A percentile compares a stretch with the other conserved stretches of the same genome.
These are phyloP conservation scores for Porites evermanni DNA, from an alignment of 92 coral and sea anemone species.

Conservation along the genomic window DNA sequence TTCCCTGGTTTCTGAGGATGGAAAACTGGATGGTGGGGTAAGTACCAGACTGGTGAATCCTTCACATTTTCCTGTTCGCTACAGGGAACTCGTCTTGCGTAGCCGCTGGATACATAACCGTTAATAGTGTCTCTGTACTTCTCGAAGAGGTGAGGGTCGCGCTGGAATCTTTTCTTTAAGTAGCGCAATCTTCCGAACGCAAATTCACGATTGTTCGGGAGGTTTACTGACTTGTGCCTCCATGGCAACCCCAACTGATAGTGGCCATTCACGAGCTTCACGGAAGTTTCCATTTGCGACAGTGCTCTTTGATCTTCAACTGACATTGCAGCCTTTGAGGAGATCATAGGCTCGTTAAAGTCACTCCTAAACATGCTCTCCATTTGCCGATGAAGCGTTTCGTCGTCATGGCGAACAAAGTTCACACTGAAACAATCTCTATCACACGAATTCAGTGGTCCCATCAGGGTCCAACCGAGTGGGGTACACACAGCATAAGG, in stretches of 20 bases:
- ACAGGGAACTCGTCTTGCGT: conserved; percentile 47
- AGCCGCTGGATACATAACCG: conserved; percentile 53
- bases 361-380: conserved; percentile 5
- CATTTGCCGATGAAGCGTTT: conserved; percentile 7
- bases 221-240: conserved; percentile 7
- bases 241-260: conserved; percentile 65
- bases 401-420: conserved; percentile 7
- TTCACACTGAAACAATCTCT: conserved; percentile 2
- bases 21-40: conserved; percentile 72
- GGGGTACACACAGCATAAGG: conserved; percentile 64
- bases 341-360: neutral
- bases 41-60: conserved; percentile 21
- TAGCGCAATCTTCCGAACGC: conserved; percentile 44
- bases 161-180: conserved; percentile 33
- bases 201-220: conserved; percentile 54
- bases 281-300: conserved; percentile 42
- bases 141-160: conserved; percentile 43
- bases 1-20: conserved; percentile 64
- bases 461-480: conserved; percentile 65
- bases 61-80: neutral
- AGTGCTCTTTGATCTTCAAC: conserved; percentile 57
- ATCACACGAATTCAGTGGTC: conserved; percentile 28
- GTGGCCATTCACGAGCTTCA: conserved; percentile 56
- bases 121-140: conserved; percentile 49
- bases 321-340: conserved; percentile 27